Evolutionary conservation across 2,797 vertebrate genomes (phyloP).

Genomic region (Epinephelus awoara): DNA sequence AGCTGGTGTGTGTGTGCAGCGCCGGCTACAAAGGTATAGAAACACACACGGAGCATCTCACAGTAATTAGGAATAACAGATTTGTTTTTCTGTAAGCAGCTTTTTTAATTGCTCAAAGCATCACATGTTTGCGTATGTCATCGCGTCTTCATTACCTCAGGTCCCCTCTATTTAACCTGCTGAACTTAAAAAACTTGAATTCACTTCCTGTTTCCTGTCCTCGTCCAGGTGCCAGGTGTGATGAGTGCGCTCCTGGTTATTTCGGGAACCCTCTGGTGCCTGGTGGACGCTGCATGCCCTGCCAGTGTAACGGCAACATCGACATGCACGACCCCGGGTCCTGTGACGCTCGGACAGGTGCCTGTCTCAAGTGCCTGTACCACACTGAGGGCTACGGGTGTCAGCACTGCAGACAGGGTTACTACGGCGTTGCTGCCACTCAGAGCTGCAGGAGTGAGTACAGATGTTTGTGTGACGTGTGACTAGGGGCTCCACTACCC

Average conservation of each 20-base stretch:
- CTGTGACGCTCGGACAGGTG: constrained; percentile 89
- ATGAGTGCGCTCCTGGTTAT: constrained; percentile 91
- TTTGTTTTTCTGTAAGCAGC: constrained; percentile 35
- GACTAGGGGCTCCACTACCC: too few relatives aligned
- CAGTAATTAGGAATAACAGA: constrained; percentile 1
- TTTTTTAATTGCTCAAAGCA: constrained; percentile 1
- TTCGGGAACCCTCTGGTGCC: constrained; percentile 90
- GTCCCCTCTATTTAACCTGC: constrained; percentile 37
- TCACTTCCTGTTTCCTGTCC: neutral
- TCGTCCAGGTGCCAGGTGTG: constrained; percentile 90
- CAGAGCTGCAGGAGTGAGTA: constrained; percentile 96
- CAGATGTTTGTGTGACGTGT: neutral
- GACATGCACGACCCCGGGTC: constrained; percentile 90
- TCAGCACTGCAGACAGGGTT: constrained; percentile 90
- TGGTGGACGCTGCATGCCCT: constrained; percentile 89
- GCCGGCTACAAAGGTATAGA: constrained; percentile 91
- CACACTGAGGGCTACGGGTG: constrained; percentile 92
- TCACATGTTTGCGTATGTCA: neutral
- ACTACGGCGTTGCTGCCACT: constrained; percentile 90
- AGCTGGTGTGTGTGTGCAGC: constrained; percentile 92
- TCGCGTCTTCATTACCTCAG: constrained; percentile 10
- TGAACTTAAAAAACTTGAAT: neutral
- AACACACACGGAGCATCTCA: constrained; percentile 19
- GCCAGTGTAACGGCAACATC: constrained; percentile 95
- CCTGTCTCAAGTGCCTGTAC: constrained; percentile 91